Evolutionary conservation across 2,888 invertebrate genomes (phyloP).

Genomic region (Yponomeuta plumbellus): DNA sequence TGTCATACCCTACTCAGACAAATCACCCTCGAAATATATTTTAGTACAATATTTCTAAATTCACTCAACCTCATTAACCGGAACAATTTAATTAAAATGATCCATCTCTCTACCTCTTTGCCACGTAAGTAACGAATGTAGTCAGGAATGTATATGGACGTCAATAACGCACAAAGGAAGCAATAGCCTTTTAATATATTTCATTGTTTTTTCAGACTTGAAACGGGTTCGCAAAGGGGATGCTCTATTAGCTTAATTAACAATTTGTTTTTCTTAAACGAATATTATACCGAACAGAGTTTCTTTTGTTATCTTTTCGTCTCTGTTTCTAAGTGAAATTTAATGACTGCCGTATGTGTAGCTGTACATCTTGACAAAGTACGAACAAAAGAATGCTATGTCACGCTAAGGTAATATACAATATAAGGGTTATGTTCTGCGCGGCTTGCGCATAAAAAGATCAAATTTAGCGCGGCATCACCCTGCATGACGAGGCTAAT

Average conservation of each 20-base stretch:
- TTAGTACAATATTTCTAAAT: conserved; percentile 13
- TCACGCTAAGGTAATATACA: not conserved
- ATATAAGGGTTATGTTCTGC: not conserved
- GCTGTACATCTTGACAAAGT: not conserved
- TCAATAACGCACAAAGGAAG: not conserved
- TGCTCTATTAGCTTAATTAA: not conserved
- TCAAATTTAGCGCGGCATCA: not conserved
- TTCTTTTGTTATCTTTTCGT: not conserved
- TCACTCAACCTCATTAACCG: conserved; percentile 27
- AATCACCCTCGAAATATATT: conserved; percentile 13
- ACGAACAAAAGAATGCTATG: not conserved
- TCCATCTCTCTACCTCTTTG: conserved; percentile 25
- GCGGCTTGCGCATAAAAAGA: not conserved
- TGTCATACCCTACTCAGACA: conserved; percentile 15
- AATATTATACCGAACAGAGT: not conserved
- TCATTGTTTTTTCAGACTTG: not conserved
- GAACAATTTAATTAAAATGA: conserved; percentile 37
- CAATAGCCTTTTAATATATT: not conserved
- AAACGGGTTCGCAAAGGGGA: not conserved
- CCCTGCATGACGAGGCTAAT: not conserved
- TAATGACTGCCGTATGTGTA: not conserved
- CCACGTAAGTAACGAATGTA: conserved; percentile 31
- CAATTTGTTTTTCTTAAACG: conserved; percentile 3
- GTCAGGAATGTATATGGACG: not conserved
- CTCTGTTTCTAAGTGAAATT: not conserved